phyloP scores from a whole-genome alignment of 2,113 vertebrate genomes.

The Platichthys flesus region DNA sequence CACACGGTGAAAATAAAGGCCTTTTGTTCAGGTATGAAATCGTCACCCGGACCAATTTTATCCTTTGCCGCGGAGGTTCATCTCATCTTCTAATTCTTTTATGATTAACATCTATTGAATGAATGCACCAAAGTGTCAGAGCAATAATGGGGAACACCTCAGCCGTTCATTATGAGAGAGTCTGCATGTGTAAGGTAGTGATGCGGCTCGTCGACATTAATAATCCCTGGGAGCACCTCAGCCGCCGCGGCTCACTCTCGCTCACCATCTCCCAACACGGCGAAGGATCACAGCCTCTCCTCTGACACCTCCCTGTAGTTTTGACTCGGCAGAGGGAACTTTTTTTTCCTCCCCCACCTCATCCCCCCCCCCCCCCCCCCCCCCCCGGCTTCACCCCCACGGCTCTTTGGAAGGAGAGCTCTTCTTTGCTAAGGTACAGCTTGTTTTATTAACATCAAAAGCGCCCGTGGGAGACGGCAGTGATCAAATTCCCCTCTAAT shows the following conservation, averaged over 20 bases:
- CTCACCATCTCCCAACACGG: conserved; percentile 49
- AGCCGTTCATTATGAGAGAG: conserved; percentile 42
- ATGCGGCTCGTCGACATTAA: conserved; percentile 18
- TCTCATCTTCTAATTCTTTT: conserved; percentile 50
- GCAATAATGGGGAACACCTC: conserved; percentile 56
- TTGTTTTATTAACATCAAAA: conserved; percentile 83
- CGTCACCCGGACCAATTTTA: neutral
- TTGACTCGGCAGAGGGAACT: conserved; percentile 56
- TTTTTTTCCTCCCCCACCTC: conserved; percentile 24
- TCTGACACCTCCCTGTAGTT: conserved; percentile 64
- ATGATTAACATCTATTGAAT: conserved; percentile 43
- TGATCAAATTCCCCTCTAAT: conserved; percentile 83
- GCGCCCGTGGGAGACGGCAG: conserved; percentile 74
- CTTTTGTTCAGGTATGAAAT: conserved; percentile 19
- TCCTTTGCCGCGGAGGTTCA: conserved; percentile 15
- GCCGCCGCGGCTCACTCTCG: conserved; percentile 1
- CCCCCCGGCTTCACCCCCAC: conserved; percentile 20
- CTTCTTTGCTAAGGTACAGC: conserved; percentile 69
- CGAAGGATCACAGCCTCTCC: conserved; percentile 59
- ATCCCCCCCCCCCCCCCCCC: neutral
- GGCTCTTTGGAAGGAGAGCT: conserved; percentile 45
- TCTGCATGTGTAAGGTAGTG: conserved; percentile 35
- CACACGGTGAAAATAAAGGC: neutral
- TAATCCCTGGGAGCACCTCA: conserved; percentile 57
- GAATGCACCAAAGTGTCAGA: conserved; percentile 43